Percentiles rank a stretch among this genome's conserved stretches.
Conservation (phyloP, 2,797 vertebrate genomes). For the Cyprinella venusta region DNA sequence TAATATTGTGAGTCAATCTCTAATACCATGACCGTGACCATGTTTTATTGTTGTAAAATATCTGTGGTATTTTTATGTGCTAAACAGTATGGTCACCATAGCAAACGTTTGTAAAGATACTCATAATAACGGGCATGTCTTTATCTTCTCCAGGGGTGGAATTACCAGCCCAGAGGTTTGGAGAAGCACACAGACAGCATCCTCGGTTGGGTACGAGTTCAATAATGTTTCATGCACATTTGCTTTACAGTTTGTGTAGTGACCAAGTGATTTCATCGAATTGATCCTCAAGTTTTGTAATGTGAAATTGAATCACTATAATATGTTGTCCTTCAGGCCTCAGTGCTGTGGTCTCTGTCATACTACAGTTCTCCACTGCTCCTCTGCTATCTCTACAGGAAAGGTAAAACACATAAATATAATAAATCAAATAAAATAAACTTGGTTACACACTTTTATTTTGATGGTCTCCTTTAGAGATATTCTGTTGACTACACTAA, state of each 20-base stretch:
- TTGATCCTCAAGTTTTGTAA: background rate
- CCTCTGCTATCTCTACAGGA: slow-evolving; percentile 90
- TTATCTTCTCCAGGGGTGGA: slow-evolving; percentile 77
- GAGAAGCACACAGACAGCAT: slow-evolving; percentile 89
- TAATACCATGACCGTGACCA: background rate
- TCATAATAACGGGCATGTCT: background rate
- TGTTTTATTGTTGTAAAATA: background rate
- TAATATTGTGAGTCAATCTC: background rate
- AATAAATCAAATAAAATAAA: too few relatives aligned
- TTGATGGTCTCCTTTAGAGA: background rate
- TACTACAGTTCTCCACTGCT: slow-evolving; percentile 91
- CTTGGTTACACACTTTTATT: too few relatives aligned
- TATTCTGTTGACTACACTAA: background rate
- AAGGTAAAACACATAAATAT: slow-evolving; percentile 86
- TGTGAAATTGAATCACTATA: slow-evolving; percentile 1
- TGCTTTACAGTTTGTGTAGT: background rate
- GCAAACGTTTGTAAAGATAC: background rate
- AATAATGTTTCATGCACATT: background rate
- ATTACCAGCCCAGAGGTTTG: slow-evolving; percentile 83
- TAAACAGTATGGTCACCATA: background rate
- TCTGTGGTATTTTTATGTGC: background rate
- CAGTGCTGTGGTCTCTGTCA: slow-evolving; percentile 88
- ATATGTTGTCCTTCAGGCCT: slow-evolving; percentile 76
- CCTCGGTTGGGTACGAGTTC: slow-evolving; percentile 82
- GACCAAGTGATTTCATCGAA: background rate